Percentiles rank a stretch among this genome's conserved stretches.
phyloP scores from a whole-genome alignment of 2,888 invertebrate genomes.

The Drosophila subsilvestris region DNA sequence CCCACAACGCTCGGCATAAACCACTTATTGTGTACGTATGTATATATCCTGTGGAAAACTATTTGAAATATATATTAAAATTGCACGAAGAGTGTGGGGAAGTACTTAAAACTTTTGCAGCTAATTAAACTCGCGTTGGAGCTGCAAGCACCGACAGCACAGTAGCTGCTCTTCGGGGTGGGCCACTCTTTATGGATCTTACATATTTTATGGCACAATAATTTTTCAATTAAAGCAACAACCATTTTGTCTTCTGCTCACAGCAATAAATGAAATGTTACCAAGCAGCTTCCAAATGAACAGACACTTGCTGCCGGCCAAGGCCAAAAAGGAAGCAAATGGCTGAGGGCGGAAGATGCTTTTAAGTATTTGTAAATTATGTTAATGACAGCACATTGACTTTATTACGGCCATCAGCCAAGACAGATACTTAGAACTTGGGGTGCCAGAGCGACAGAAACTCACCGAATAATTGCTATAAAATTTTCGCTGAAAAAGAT shows the following conservation, averaged over 20 bases:
- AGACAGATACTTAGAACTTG: slow-evolving; percentile 15
- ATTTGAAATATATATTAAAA: slow-evolving; percentile 70
- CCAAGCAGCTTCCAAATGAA: slow-evolving; percentile 37
- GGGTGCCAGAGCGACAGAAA: not conserved
- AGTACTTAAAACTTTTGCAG: slow-evolving; percentile 73
- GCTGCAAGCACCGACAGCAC: slow-evolving; percentile 10
- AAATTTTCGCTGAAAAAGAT: slow-evolving; percentile 5
- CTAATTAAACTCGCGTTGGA: slow-evolving; percentile 65
- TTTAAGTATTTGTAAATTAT: slow-evolving; percentile 76
- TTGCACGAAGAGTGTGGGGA: slow-evolving; percentile 20
- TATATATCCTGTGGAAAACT: slow-evolving; percentile 51
- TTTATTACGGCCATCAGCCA: slow-evolving; percentile 59
- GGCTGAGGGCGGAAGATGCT: slow-evolving; percentile 17
- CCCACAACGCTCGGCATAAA: slow-evolving; percentile 10
- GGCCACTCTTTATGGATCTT: slow-evolving; percentile 66
- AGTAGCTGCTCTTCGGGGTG: slow-evolving; percentile 4
- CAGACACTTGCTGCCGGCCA: slow-evolving; percentile 41
- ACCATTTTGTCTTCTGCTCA: slow-evolving; percentile 60
- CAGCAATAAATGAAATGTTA: slow-evolving; percentile 75
- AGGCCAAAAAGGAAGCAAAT: not conserved
- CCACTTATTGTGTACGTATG: slow-evolving; percentile 4
- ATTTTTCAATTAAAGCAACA: slow-evolving; percentile 76
- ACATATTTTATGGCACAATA: slow-evolving; percentile 79
- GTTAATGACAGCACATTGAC: slow-evolving; percentile 77
- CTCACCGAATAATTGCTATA: slow-evolving; percentile 3